Evolutionary conservation across 2,888 invertebrate species (phyloP).

Genomic region (Pilophorus perplexus): DNA sequence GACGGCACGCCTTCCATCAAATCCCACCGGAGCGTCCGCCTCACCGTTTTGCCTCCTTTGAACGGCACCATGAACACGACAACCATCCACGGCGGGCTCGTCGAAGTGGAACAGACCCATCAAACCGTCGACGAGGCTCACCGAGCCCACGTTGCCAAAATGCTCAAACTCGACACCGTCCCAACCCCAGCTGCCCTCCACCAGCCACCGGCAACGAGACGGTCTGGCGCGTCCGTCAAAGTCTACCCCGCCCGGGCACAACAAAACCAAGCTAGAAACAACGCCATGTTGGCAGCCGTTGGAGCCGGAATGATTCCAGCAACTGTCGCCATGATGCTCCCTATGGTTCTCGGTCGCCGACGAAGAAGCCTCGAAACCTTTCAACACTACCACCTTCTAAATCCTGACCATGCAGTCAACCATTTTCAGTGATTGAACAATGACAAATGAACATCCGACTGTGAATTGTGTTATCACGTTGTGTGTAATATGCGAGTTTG

Average conservation of each 20-base stretch:
- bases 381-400: too few species aligned
- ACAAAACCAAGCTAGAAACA: conserved; percentile 55
- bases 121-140: conserved; percentile 50
- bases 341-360: conserved; percentile 67
- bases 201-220: conserved; percentile 20
- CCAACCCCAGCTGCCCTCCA: background rate
- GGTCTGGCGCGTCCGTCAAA: conserved; percentile 34
- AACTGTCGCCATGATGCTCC: conserved; percentile 76
- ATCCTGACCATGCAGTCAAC: too few species aligned
- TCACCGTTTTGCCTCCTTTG: conserved; percentile 70
- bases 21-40: conserved; percentile 59
- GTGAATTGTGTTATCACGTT: too few species aligned
- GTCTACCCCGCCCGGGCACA: conserved; percentile 42
- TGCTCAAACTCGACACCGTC: conserved; percentile 46
- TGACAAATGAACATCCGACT: too few species aligned
- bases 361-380: conserved; percentile 49
- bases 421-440: too few species aligned
- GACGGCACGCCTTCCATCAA: conserved; percentile 49
- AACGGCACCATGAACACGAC: conserved; percentile 59
- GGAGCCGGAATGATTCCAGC: conserved; percentile 78
- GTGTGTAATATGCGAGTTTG: too few species aligned
- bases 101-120: conserved; percentile 63
- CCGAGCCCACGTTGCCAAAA: conserved; percentile 49
- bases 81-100: conserved; percentile 68
- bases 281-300: conserved; percentile 68